Base-by-base conservation (phyloP, 2,113 vertebrate genomes). In the Microtus richardsoni region DNA sequence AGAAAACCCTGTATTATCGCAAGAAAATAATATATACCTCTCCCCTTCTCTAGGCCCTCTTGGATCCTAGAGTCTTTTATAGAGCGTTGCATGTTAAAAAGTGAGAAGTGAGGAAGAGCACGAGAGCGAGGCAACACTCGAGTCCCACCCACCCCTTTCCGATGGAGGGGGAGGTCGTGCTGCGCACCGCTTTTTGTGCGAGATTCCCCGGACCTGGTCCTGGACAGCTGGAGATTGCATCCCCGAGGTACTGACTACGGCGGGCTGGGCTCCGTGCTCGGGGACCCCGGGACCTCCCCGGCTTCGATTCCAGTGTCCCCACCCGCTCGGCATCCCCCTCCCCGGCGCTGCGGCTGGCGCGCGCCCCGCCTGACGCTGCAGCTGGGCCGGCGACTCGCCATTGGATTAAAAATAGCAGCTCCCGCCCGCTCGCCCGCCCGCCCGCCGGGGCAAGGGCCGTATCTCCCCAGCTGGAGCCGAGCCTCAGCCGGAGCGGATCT, bases 141-240 rank as follows among this genome's bases (percentile, higher is more conserved):
- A 84, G 79, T 9, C 66, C 26, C 60, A 80, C n/a, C 90, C 80
- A 74, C 24, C 77, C 58, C 62, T 24, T 30, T 41, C 82, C 47
- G 6, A 28, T 36, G 70, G 26, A 64, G 39, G 74, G 74, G 33
- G 62, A 88, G 41, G 86, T 44, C 83, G 28, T 49, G 39, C 74
- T 36, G 54, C 11, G 21, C 12, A 16, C 82, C 26, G 91, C 68
- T 77, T 95, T 96, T 96, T 93, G 96, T 97, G 91, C 13, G 0
- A 68, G 60, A 62, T 41, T 83, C 41, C 49, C 64, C 19, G 17
- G 89, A 78, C 68, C 49, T 80, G 52, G 66, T 73, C 80, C 62
- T 47, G 3, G 70, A 66, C 41, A 41, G 70, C 64, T 5, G 10
- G 21, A 0, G 75, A 19, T 39, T 30, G 54, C 58, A 17, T 58